Conservation (phyloP, 1,140 invertebrate genomes). For the Ctenoplectra terminalis region DNA sequence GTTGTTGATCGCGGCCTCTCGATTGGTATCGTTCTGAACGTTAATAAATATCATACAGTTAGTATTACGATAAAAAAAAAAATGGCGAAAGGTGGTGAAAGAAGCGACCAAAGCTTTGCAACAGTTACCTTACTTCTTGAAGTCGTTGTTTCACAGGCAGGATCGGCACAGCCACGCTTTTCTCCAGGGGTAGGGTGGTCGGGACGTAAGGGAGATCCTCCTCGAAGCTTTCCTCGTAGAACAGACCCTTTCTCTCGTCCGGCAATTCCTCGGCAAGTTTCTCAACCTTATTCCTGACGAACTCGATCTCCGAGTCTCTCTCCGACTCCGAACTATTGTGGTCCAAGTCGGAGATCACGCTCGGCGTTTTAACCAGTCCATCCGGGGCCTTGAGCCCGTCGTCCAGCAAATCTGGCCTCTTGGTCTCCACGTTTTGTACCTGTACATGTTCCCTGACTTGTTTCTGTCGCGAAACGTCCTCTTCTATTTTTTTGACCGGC, state of each 20-base stretch:
- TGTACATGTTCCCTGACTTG: background rate
- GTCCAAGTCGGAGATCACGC: conserved; percentile 82
- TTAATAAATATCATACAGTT: background rate
- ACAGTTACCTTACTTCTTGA: conserved; percentile 82
- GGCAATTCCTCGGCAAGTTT: conserved; percentile 76
- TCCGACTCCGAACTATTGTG: conserved; percentile 91
- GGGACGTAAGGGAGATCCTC: conserved; percentile 94
- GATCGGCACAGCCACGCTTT: conserved; percentile 90
- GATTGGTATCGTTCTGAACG: conserved; percentile 90
- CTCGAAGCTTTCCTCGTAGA: conserved; percentile 92
- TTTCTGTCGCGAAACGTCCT: conserved; percentile 1
- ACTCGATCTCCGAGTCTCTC: conserved; percentile 87
- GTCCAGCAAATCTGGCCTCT: conserved; percentile 46
- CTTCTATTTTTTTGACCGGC: conserved; percentile 33
- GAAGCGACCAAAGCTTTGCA: too few relatives aligned
- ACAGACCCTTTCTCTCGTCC: conserved; percentile 88
- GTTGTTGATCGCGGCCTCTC: conserved; percentile 94
- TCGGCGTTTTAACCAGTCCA: conserved; percentile 66
- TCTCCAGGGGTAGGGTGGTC: conserved; percentile 92
- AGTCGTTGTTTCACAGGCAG: conserved; percentile 91
- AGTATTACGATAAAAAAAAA: background rate
- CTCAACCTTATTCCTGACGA: conserved; percentile 80
- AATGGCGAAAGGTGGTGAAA: too few relatives aligned
- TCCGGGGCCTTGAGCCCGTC: conserved; percentile 30
- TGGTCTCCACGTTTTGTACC: conserved; percentile 20